A percentile compares a stretch with the other conserved stretches of the same genome.
These are phyloP conservation scores for Plodia interpunctella DNA, from an alignment of 1,140 invertebrate species.

Conservation along the genomic window DNA sequence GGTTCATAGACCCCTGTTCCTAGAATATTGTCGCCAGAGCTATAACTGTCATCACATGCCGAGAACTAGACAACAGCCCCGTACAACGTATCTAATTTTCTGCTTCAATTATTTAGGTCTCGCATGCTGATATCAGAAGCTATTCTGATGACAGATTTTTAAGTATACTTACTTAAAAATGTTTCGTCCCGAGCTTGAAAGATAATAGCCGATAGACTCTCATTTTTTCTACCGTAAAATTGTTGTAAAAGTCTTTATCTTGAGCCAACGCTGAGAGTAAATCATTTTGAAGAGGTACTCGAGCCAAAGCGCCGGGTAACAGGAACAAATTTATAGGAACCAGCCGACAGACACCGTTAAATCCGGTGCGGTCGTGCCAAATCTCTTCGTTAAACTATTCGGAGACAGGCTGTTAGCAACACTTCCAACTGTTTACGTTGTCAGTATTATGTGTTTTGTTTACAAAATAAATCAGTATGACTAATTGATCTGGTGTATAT, in stretches of 20 bases:
- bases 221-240: neutral
- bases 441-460: constrained; percentile 3
- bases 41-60: neutral
- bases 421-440: constrained; percentile 57
- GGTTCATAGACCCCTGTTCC: neutral
- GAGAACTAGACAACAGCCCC: neutral
- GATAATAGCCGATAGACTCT: neutral
- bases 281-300: constrained; percentile 2
- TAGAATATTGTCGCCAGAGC: neutral
- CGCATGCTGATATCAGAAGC: neutral
- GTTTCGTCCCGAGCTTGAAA: neutral
- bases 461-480: neutral
- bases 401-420: constrained; percentile 15
- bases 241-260: neutral
- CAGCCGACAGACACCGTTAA: constrained; percentile 48
- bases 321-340: constrained; percentile 8
- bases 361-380: constrained; percentile 66
- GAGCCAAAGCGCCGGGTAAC: neutral
- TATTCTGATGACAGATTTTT: neutral
- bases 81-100: constrained; percentile 5
- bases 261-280: neutral
- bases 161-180: too few species aligned
- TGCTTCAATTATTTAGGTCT: constrained; percentile 2
- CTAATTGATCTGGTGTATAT: too few species aligned
- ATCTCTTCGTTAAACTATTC: constrained; percentile 72